A percentile compares a stretch with the other conserved stretches of the same genome.
Conservation (phyloP, 2,113 vertebrate genomes). For the Eudyptes chrysolophus region DNA sequence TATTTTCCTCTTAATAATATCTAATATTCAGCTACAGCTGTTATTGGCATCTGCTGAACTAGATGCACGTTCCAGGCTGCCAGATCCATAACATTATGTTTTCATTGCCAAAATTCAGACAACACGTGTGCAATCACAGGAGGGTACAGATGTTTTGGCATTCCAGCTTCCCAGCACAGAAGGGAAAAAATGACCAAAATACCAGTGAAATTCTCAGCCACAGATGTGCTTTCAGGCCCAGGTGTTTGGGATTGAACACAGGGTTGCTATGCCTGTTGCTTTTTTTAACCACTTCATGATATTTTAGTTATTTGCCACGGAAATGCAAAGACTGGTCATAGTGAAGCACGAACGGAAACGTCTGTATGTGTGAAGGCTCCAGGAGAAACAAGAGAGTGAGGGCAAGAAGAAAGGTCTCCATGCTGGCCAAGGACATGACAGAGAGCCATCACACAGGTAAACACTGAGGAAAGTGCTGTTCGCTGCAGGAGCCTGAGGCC, state of each 20-base stretch:
- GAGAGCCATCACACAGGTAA: neutral
- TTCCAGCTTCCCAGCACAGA: neutral
- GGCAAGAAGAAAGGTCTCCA: neutral
- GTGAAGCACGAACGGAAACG: neutral
- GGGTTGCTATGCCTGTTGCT: neutral
- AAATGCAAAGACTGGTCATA: neutral
- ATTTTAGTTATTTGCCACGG: neutral
- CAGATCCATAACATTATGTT: neutral
- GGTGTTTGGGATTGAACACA: neutral
- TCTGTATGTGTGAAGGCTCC: neutral
- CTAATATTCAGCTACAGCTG: neutral
- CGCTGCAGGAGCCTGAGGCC: neutral
- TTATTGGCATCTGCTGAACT: neutral
- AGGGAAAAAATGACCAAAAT: neutral
- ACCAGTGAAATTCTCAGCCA: neutral
- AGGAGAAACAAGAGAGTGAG: neutral
- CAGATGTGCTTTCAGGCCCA: neutral
- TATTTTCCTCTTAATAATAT: conserved; percentile 25
- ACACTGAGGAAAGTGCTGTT: neutral
- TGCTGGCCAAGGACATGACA: neutral
- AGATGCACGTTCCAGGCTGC: neutral
- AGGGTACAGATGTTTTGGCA: neutral
- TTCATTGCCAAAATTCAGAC: neutral
- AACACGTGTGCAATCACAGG: rapidly evolving
- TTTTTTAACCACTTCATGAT: neutral